Evolutionary conservation across 1,140 invertebrate species (phyloP).

Genomic region (Carposina sasakii): DNA sequence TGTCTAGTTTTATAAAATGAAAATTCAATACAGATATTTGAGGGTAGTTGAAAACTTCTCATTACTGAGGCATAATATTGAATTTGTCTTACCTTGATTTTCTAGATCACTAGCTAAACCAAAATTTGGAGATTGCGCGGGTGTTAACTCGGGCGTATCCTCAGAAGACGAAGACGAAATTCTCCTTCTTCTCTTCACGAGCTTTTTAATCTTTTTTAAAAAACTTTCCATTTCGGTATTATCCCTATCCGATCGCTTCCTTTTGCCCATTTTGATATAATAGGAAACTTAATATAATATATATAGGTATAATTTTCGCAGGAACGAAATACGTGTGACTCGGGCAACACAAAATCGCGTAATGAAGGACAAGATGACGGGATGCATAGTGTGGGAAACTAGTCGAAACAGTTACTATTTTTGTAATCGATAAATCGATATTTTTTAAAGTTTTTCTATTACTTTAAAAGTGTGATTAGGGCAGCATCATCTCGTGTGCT

Average conservation of each 20-base stretch:
- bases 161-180: not conserved
- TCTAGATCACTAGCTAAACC: not conserved
- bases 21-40: not conserved
- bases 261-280: not conserved
- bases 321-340: not conserved
- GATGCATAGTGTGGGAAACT: not conserved
- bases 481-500: not conserved
- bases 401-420: not conserved
- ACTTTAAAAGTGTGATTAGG: not conserved
- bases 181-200: not conserved
- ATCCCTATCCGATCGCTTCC: not conserved
- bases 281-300: no score
- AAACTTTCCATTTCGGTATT: not conserved
- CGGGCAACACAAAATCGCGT: constrained; percentile 1
- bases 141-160: not conserved
- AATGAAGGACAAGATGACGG: not conserved
- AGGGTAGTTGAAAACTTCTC: not conserved
- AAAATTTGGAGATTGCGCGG: not conserved
- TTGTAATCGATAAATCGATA: not conserved
- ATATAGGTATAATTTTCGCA: not conserved
- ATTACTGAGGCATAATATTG: not conserved
- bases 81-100: not conserved
- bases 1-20: not conserved
- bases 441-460: not conserved
- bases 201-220: not conserved